Evolutionary conservation across 2,797 vertebrate species (phyloP).

Genomic region (Remorina albescens): DNA sequence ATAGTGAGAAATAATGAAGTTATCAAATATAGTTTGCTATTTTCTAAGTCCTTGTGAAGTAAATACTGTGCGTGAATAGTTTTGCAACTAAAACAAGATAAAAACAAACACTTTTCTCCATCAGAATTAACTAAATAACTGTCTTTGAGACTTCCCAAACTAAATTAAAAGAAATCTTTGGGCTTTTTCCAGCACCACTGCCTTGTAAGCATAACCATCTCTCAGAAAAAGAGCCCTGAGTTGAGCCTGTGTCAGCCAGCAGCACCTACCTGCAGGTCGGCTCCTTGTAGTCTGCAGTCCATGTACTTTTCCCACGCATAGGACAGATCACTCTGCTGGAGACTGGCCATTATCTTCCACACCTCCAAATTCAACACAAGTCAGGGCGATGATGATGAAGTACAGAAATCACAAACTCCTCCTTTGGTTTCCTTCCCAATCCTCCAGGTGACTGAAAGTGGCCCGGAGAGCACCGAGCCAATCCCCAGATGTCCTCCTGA

Average conservation of each 20-base stretch:
- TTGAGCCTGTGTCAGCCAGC: background rate
- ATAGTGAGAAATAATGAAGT: background rate
- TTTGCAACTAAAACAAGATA: conserved; percentile 1
- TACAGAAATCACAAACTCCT: conserved; percentile 25
- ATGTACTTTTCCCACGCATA: conserved; percentile 87
- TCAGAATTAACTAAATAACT: background rate
- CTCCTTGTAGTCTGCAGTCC: conserved; percentile 85
- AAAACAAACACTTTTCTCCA: background rate
- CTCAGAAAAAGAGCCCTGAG: background rate
- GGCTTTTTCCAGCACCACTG: background rate
- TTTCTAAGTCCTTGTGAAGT: background rate
- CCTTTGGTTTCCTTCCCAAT: conserved; percentile 28
- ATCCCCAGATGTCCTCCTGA: conserved; percentile 48
- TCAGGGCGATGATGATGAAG: conserved; percentile 29
- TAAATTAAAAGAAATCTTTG: background rate
- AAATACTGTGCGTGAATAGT: background rate
- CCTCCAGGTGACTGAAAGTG: conserved; percentile 53
- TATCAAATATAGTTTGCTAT: background rate
- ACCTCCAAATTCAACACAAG: conserved; percentile 30
- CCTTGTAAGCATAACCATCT: background rate
- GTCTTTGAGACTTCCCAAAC: background rate
- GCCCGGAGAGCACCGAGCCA: conserved; percentile 46
- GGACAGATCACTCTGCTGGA: conserved; percentile 77
- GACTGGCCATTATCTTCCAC: conserved; percentile 71
- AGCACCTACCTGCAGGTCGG: conserved; percentile 83